Evolutionary conservation across 2,797 vertebrate genomes (phyloP).

Genomic region (Rhinichthys osculus): DNA sequence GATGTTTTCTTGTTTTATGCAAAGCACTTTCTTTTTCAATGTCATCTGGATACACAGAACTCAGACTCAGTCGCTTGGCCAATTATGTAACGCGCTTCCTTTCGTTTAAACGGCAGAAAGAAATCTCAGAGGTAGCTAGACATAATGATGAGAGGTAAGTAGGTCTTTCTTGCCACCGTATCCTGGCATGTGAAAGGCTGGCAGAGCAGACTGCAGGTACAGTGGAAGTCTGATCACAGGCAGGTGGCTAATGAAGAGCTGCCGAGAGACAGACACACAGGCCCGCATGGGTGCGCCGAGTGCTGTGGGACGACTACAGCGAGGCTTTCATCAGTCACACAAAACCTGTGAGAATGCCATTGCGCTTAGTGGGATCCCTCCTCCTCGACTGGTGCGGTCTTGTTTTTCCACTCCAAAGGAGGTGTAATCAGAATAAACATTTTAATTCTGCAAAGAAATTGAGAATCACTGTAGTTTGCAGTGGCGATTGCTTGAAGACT

Average conservation of each 20-base stretch:
- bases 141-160: slow-evolving; percentile 74
- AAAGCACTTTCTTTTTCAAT: slow-evolving; percentile 62
- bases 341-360: slow-evolving; percentile 9
- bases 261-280: slow-evolving; percentile 41
- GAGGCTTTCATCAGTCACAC: slow-evolving; percentile 16
- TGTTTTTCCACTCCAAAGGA: slow-evolving; percentile 33
- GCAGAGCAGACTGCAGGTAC: slow-evolving; percentile 66
- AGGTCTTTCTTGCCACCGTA: slow-evolving; percentile 60
- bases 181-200: slow-evolving; percentile 60
- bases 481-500: background rate
- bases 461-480: background rate
- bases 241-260: slow-evolving; percentile 57
- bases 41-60: slow-evolving; percentile 68
- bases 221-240: slow-evolving; percentile 59
- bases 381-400: background rate
- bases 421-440: slow-evolving; percentile 34
- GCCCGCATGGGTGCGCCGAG: slow-evolving; percentile 19
- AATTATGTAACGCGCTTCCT: slow-evolving; percentile 74
- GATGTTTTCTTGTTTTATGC: slow-evolving; percentile 71
- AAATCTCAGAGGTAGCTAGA: slow-evolving; percentile 71
- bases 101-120: slow-evolving; percentile 70
- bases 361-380: slow-evolving; percentile 9
- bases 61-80: slow-evolving; percentile 75
- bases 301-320: slow-evolving; percentile 30
- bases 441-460: slow-evolving; percentile 22